phyloP scores from a whole-genome alignment of 2,888 invertebrate genomes.

The Sphaerophoria taeniata region DNA sequence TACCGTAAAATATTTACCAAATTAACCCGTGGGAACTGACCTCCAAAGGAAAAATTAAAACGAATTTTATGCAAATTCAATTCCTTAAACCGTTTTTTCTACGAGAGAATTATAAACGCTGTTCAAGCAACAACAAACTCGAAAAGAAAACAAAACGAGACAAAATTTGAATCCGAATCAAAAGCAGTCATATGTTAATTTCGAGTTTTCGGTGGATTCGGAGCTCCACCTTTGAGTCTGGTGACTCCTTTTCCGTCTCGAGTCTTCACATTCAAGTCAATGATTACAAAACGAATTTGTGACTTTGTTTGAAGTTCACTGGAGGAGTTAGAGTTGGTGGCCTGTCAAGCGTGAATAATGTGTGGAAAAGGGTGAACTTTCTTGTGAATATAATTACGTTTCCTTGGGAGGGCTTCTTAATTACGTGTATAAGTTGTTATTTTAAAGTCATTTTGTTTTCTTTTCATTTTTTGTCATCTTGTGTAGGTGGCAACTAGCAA shows the following conservation, averaged over 20 bases:
- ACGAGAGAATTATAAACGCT: conserved; percentile 33
- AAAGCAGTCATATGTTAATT: conserved; percentile 52
- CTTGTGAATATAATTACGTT: conserved; percentile 24
- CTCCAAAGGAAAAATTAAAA: conserved; percentile 32
- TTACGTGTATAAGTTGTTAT: conserved; percentile 17
- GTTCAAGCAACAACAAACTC: conserved; percentile 5
- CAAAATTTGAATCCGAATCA: conserved; percentile 36
- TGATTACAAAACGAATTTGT: conserved; percentile 37
- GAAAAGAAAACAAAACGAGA: not conserved
- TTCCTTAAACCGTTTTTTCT: conserved; percentile 35
- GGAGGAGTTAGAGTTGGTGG: conserved; percentile 42
- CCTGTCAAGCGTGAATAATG: conserved; percentile 70
- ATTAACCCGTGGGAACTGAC: conserved; percentile 61
- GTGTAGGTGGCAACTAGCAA: conserved; percentile 12
- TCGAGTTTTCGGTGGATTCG: not conserved
- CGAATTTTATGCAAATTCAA: conserved; percentile 59
- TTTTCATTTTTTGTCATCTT: not conserved
- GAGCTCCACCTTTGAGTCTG: not conserved
- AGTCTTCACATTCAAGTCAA: not conserved
- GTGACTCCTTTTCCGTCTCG: conserved; percentile 3
- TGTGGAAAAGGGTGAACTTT: conserved; percentile 54
- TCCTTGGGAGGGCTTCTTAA: conserved; percentile 38
- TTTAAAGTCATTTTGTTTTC: not conserved
- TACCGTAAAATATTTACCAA: conserved; percentile 27
- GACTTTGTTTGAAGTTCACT: conserved; percentile 29